phyloP scores from a whole-genome alignment of 2,888 invertebrate genomes.

The Diarsia brunnea region DNA sequence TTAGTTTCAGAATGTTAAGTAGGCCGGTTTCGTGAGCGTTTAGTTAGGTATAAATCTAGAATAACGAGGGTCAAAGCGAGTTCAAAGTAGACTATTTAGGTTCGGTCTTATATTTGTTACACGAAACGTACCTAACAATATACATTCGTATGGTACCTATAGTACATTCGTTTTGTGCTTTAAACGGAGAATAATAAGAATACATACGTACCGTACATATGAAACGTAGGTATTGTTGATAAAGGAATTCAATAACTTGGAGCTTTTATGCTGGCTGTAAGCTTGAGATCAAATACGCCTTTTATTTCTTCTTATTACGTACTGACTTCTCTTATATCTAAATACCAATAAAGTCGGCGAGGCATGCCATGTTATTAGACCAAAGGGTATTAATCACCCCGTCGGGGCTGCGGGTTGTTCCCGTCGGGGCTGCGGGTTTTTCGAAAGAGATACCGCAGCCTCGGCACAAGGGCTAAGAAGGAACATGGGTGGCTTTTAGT shows the following conservation, averaged over 20 bases:
- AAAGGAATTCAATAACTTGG: conserved; percentile 64
- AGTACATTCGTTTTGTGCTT: conserved; percentile 12
- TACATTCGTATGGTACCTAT: background rate
- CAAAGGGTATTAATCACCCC: background rate
- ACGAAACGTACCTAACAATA: background rate
- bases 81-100: conserved; percentile 26
- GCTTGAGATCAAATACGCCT: conserved; percentile 56
- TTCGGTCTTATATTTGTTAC: conserved; percentile 8
- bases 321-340: conserved; percentile 4
- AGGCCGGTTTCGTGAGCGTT: conserved; percentile 19
- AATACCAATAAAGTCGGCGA: background rate
- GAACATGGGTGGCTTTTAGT: too few species aligned
- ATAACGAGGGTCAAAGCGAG: conserved; percentile 29
- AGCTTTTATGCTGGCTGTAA: conserved; percentile 46
- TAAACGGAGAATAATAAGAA: conserved; percentile 24
- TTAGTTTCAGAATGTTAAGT: conserved; percentile 32
- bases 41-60: conserved; percentile 28
- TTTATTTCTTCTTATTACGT: conserved; percentile 42
- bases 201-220: conserved; percentile 10
- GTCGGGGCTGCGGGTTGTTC: too few species aligned
- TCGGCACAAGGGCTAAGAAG: too few species aligned
- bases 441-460: too few species aligned
- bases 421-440: too few species aligned
- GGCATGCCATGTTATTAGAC: background rate
- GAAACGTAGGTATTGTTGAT: conserved; percentile 37